Evolutionary conservation across 1,140 invertebrate genomes (phyloP), one percentile per base, ranked within the genome.

Genomic region (Oedothorax gibbosus): DNA sequence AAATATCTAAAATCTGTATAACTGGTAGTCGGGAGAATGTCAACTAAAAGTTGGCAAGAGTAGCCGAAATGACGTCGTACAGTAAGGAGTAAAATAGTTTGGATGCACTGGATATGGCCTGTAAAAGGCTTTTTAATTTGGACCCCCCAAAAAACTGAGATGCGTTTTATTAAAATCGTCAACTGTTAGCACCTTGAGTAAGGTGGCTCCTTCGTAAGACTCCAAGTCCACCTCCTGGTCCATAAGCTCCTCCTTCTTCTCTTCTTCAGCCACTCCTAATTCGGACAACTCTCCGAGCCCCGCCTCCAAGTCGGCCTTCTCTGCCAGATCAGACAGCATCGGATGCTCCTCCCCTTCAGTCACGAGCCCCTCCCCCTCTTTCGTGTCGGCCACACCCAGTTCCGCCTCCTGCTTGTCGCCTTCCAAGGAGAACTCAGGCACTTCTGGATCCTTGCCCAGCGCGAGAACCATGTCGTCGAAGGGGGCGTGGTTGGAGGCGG

Each of bases 241-340:
- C 83, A 85, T 85, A 73, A 85, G 77, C 11, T 77, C 83, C 11
- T 68, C 73, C 50, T 60, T 84, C n/a, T 85, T 73, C 11, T 77
- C 75, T 20, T 73, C 6, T 20, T 77, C 73, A 8, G 50, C 49
- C 10, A 11, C 18, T n/a, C 15, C 54, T 0, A 57, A 11, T 7
- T 20, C 72, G 8, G 14, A 9, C 3, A 18, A 49, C 54, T 71
- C 54, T 18, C 7, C 69, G 14, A 49, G 14, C 35, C 14, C 21
- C 21, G 20, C 66, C n/a, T 5, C 20, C 10, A 50, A 21, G 12
- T 50, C 66, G 18, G 50, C 18, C 12, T 69, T 80, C 49, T 69
- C 18, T n/a, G 68, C 65, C 14, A 66, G 12, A 49, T 62, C 69
- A 5, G 15, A n/a, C 0, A n/a, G 0, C 15, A 35, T 35, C 12